Evolutionary conservation across 1,140 invertebrate genomes (phyloP), one percentile per base, ranked within the genome.

Genomic region (Hestina assimilis): DNA sequence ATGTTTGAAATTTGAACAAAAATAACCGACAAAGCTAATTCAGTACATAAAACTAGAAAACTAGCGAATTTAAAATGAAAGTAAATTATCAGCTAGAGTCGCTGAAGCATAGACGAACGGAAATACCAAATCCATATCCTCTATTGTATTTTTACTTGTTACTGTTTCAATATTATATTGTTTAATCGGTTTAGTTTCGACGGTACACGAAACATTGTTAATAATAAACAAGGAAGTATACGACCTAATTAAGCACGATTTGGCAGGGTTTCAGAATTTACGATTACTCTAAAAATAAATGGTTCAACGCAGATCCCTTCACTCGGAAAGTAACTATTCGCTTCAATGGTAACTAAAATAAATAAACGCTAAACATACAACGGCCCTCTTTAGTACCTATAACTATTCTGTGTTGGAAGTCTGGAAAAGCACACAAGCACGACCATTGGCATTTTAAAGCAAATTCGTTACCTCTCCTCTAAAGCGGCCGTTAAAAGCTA

Each of bases 251-350:
- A 28, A 26, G 48, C 48, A 20, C 41, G 48, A 51, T 51, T 41
- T 28, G 48, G 35, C 33, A 4, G 48, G 26, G 48, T 51, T 50
- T 51, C 8, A 35, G 33, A 26, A 41, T 40, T 51, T 51, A 33
- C 48, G 33, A 26, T 51, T 51, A 8, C 12, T 43, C 4, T 21
- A 51, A 28, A 51, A 41, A 40, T 19, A 33, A 40, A 33, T 19
- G 9, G 15, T 38, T 38, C 15, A 38, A 38, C 15, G 33, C 42
- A 12, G 15, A 28, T 26, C 41, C 41, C 14, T 45, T 45, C 41
- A 24, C 41, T 15, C 20, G 17, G 9, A 17, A 15, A 38, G 2
- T 19, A 9, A 31, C 5, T n/a, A n/a, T 11, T 8, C 11, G 9
- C 9, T 26, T 8, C 5, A 26, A 8, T 28, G 8, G 24, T 0